Base-by-base conservation (phyloP, 2,888 invertebrate species). In the Lampropteryx suffumata region DNA sequence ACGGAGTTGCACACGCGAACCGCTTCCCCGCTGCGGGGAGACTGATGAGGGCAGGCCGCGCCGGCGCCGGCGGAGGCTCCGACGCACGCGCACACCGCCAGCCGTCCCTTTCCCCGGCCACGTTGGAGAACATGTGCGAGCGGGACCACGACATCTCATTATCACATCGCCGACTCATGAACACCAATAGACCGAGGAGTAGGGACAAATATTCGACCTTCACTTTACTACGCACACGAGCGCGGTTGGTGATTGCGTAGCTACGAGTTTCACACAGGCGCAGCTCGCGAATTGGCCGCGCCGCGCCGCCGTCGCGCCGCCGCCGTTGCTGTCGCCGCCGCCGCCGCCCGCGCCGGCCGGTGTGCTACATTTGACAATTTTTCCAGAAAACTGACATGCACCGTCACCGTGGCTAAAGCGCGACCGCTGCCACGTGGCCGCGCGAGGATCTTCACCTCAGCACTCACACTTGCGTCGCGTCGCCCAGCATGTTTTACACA, bases 171-270 rank as follows among this genome's bases (percentile, higher is more conserved):
- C 81, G 81, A 84, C 82, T 89, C 84, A 84, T 84, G 87, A 90
- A 86, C 87, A 81, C 90, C 90, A 90, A 90, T 90, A 88, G 83
- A 86, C 84, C 85, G 86, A 82, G 84, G 84, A 88, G 89, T 86
- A 84, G 87, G 88, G 89, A 85, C 83, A 79, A 85, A 83, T 86
- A 88, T 88, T 88, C 90, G 90, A 90, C 89, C 90, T 91, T 90
- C 90, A 90, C 87, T 90, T 84, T 79, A 83, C 66, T 61, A 85
- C 83, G 82, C 88, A 81, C 86, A 85, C 84, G 77, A 81, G 68
- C 69, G 73, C 76, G 74, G 72, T 63, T 67, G 67, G 58, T 68
- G 73, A 71, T 73, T 71, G 70, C 78, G 77, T 80, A 75, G 75
- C 74, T 74, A 75, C 75, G 71, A 73, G 71, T 70, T 67, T 64